Conservation (phyloP, 2,888 invertebrate species). For the Drosophila longiperda region DNA sequence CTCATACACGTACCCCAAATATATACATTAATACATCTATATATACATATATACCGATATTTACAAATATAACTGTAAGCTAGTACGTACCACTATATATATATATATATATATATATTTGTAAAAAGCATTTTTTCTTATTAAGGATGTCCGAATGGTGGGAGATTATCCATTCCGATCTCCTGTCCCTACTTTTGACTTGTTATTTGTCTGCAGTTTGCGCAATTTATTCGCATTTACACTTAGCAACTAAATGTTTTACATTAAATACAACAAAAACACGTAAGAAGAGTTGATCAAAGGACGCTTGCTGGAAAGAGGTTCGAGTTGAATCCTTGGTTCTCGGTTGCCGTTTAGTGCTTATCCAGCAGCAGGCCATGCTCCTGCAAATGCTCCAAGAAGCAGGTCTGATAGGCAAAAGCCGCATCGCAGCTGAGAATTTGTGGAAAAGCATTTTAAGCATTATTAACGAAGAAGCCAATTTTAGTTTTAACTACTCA, state of each 20-base stretch:
- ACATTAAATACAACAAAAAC: constrained; percentile 15
- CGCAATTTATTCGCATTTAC: constrained; percentile 52
- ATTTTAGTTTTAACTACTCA: constrained; percentile 52
- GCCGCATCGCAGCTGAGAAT: constrained; percentile 78
- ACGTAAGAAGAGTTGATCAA: constrained; percentile 23
- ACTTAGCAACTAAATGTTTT: constrained; percentile 26
- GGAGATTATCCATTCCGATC: not conserved
- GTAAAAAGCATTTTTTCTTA: constrained; percentile 28
- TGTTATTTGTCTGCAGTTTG: constrained; percentile 27
- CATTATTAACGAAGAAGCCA: not conserved
- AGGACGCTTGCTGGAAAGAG: constrained; percentile 51
- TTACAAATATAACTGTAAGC: constrained; percentile 8
- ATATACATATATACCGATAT: constrained; percentile 6
- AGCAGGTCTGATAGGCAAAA: constrained; percentile 69
- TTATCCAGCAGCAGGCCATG: constrained; percentile 62
- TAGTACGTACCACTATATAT: constrained; percentile 7
- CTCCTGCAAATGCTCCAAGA: constrained; percentile 66
- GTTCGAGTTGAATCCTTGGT: constrained; percentile 14
- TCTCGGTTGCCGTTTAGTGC: constrained; percentile 5
- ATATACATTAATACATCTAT: not conserved
- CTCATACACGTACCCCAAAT: not conserved
- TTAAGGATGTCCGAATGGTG: not conserved
- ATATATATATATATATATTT: constrained; percentile 16
- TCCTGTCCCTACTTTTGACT: not conserved
- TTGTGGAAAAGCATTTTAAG: not conserved